Evolutionary conservation across 1,140 invertebrate species (phyloP), one percentile per base, ranked within the genome.

Genomic region (Homarus americanus): DNA sequence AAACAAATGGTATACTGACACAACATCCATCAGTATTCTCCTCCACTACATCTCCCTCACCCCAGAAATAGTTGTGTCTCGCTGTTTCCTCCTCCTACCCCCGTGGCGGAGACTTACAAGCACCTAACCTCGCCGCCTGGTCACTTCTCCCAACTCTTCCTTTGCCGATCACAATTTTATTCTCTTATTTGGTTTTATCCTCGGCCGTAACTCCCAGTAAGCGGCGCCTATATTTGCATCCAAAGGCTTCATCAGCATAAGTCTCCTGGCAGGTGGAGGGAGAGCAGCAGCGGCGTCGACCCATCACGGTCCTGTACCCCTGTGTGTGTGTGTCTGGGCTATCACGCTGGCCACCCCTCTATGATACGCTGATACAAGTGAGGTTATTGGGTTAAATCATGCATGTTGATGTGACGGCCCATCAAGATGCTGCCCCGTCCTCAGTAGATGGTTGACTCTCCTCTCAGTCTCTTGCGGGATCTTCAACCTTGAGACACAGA

Each of bases 311-410:
- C n/a, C n/a, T n/a, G n/a, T n/a, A n/a, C n/a, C n/a, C n/a, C n/a
- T n/a, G 34, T 41, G 40, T 58, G 28, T 10, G 2, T 15, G 41
- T 28, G 76, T 40, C 17, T 41, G 32, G 76, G 10, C n/a, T 28
- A 49, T 28, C 28, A 32, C 20, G 24, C 24, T 15, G 36, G 17
- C 82, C 38, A 72, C 58, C 63, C 36, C 58, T 34, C 38, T 53
- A 41, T 66, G 85, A 87, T 87, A 69, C 85, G 85, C 76, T 87
- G 85, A 87, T 87, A 87, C 75, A 87, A 80, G 58, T 66, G 75
- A 76, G 85, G 76, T 87, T 87, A 87, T 80, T 80, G 85, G 66
- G 85, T 87, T 87, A 87, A 87, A 87, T 87, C 85, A 87, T 87
- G 85, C 85, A 87, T 87, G 85, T 44, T 80, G 85, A 87, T 87